These are phyloP conservation scores for Ochropleura leucogaster DNA, from an alignment of 2,888 invertebrate species.

Conservation along the genomic window DNA sequence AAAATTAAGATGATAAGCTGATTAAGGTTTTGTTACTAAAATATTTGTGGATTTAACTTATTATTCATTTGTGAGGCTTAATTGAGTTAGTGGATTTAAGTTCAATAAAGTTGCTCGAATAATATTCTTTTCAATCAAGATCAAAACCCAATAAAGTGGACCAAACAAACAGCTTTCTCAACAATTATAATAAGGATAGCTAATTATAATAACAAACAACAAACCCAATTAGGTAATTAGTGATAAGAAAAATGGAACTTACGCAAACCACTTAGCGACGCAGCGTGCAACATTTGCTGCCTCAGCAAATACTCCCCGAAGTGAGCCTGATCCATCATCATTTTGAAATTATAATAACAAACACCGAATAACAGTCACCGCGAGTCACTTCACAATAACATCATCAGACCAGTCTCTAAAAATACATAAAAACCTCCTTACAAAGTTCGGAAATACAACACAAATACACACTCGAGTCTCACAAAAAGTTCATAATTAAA, in stretches of 20 bases:
- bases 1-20: not conserved
- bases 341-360: conserved; percentile 69
- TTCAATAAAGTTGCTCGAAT: not conserved
- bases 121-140: not conserved
- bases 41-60: not conserved
- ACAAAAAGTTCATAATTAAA: conserved; percentile 84
- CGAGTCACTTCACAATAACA: conserved; percentile 84
- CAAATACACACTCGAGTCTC: conserved; percentile 69
- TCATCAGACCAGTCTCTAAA: conserved; percentile 69
- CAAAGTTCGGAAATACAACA: conserved; percentile 65
- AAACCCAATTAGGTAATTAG: not conserved
- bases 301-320: conserved; percentile 88
- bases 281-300: conserved; percentile 89
- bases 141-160: conserved; percentile 42
- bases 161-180: conserved; percentile 56
- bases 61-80: not conserved
- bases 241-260: conserved; percentile 65
- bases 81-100: not conserved
- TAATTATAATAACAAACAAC: conserved; percentile 50
- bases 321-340: conserved; percentile 90
- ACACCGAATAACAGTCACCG: conserved; percentile 70
- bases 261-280: conserved; percentile 86
- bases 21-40: not conserved
- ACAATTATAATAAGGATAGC: conserved; percentile 37
- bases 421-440: conserved; percentile 63